Evolutionary conservation across 2,113 vertebrate genomes (phyloP).

Genomic region (Melospiza georgiana): DNA sequence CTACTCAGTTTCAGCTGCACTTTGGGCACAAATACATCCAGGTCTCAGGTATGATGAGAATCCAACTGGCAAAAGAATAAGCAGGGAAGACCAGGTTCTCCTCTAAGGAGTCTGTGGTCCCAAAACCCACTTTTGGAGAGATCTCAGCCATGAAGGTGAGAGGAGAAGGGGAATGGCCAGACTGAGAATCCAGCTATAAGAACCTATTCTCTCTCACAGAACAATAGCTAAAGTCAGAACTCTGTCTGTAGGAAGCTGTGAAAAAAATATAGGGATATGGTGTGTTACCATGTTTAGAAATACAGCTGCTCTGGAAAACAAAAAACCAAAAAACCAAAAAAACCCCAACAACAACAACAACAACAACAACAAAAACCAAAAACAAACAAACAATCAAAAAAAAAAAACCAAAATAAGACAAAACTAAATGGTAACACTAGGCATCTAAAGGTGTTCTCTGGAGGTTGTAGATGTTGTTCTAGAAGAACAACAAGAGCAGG

Average conservation of each 20-base stretch:
- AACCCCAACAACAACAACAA: too few relatives aligned
- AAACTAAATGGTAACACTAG: background rate
- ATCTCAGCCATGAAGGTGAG: background rate
- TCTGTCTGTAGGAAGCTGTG: background rate
- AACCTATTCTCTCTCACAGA: background rate
- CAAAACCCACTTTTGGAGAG: background rate
- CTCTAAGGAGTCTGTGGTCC: background rate
- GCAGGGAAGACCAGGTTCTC: background rate
- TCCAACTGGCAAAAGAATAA: background rate
- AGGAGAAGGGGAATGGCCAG: background rate
- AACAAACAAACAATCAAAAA: too few relatives aligned
- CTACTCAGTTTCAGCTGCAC: background rate
- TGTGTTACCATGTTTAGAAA: background rate
- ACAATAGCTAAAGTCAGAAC: background rate
- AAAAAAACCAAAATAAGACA: too few relatives aligned
- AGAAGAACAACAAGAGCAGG: background rate
- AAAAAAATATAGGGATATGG: background rate
- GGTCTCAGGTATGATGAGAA: accelerated
- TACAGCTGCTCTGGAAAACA: background rate
- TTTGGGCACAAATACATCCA: background rate
- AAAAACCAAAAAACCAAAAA: background rate
- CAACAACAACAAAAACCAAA: too few relatives aligned
- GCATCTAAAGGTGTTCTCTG: background rate
- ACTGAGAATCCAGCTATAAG: background rate
- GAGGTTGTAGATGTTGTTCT: background rate